Percentiles rank a stretch among this genome's conserved stretches.
These are phyloP conservation scores for Macaria notata DNA, from an alignment of 2,888 invertebrate species.

Conservation along the genomic window DNA sequence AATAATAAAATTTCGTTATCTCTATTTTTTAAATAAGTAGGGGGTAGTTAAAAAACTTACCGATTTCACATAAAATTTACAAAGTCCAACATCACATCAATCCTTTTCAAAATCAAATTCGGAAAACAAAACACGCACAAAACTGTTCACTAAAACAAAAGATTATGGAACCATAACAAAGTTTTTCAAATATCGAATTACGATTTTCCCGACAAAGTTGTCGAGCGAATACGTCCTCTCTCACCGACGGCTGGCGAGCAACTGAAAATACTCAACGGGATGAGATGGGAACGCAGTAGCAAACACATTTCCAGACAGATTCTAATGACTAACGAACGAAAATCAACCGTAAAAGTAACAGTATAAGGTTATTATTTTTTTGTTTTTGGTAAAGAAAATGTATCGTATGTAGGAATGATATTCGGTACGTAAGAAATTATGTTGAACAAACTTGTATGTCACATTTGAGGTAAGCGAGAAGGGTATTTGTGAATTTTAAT, in stretches of 20 bases:
- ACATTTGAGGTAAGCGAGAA: conserved; percentile 38
- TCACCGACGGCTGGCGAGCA: conserved; percentile 7
- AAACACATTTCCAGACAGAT: conserved; percentile 10
- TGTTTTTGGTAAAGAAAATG: neutral
- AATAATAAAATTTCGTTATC: no score
- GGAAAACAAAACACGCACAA: conserved; percentile 6
- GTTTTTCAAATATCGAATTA: conserved; percentile 19
- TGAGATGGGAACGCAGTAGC: conserved; percentile 7
- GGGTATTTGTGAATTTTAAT: conserved; percentile 50
- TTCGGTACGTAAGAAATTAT: conserved; percentile 21
- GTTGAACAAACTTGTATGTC: conserved; percentile 48
- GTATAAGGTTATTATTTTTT: neutral
- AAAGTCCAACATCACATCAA: conserved; percentile 15
- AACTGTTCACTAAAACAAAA: conserved; percentile 17
- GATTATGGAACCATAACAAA: conserved; percentile 13
- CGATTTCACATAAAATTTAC: no score
- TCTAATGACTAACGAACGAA: neutral
- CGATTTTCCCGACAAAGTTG: conserved; percentile 26
- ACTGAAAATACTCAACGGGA: conserved; percentile 17
- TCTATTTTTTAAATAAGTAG: no score
- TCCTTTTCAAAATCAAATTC: conserved; percentile 3
- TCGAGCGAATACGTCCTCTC: conserved; percentile 17
- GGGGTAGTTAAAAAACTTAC: no score
- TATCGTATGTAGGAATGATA: conserved; percentile 10
- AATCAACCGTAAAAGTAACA: neutral